Evolutionary conservation across 2,888 invertebrate species (phyloP), one percentile per base, ranked within the genome.

Genomic region (Tipula lateralis): DNA sequence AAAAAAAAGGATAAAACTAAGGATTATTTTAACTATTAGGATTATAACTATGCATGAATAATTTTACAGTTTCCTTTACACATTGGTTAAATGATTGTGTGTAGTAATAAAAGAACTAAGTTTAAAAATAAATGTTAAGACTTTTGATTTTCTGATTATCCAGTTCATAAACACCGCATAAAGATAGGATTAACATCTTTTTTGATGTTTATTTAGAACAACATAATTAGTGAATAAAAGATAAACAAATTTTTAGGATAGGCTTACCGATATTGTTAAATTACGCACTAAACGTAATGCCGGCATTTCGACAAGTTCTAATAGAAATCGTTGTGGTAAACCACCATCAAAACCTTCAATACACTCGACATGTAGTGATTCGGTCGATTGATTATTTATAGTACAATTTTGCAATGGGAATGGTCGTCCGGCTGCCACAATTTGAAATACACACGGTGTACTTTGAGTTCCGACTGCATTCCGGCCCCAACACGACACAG

Each of bases 331-430:
- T 90, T 97, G 97, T 2, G 96, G 96, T 83, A 97, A 92, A 12
- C 96, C 96, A 82, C 96, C 96, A 88, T 96, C 96, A 90, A 96
- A 96, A 87, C 96, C 95, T 90, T 96, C 96, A 85, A 94, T 92
- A 89, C 97, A 97, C 87, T 96, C 96, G 83, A 97, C 95, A 89
- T 94, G 94, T 85, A 97, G 89, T 0, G 96, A 94, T 88, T 96
- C 96, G 86, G 93, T 92, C 85, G 96, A 97, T 90, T 96, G 96
- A 91, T 97, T 97, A 85, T 94, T 94, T 34, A 97, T 94, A 16
- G 95, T 93, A 90, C 97, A 97, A 91, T 97, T 97, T 88, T 95
- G 94, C 85, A 97, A 92, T 84, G 96, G 94, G 89, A 96, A 96
- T 7, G 97, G 97, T 83, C 96, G 95, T 88, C 96, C 96, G 89